phyloP scores from a whole-genome alignment of 2,888 invertebrate genomes.

The Stenurella melanura region DNA sequence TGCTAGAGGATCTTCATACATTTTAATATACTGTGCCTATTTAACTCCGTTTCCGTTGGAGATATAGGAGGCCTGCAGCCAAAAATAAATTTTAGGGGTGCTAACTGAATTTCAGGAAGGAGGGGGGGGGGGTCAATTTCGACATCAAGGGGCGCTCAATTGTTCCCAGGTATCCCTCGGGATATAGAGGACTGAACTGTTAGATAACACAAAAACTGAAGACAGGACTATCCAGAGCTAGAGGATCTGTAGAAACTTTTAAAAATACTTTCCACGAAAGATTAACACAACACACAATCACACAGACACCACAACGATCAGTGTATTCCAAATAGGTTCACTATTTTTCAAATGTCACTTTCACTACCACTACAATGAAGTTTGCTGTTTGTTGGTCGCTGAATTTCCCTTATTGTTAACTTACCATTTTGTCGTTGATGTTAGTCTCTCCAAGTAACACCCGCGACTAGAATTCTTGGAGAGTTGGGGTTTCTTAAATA shows the following conservation, averaged over 20 bases:
- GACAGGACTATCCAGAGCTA: not conserved
- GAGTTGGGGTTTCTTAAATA: conserved; percentile 66
- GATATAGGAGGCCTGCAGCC: no score
- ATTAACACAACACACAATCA: conserved; percentile 18
- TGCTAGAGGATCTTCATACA: not conserved
- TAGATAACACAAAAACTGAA: not conserved
- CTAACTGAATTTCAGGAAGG: no score
- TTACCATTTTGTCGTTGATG: conserved; percentile 70
- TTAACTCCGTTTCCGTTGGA: no score
- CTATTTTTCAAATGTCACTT: not conserved
- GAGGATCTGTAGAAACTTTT: conserved; percentile 20
- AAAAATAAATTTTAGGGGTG: no score
- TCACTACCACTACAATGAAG: conserved; percentile 5
- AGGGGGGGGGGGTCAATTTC: no score
- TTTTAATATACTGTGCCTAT: not conserved
- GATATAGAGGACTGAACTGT: no score
- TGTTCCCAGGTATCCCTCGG: no score
- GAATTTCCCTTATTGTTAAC: conserved; percentile 50
- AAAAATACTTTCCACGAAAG: conserved; percentile 9
- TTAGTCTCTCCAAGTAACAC: conserved; percentile 68
- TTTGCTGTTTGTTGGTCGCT: not conserved
- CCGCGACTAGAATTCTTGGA: conserved; percentile 67
- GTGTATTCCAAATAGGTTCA: not conserved
- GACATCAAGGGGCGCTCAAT: no score
- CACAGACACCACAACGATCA: not conserved